These are phyloP conservation scores for Pristis pectinata DNA, from an alignment of 2,797 vertebrate genomes.

Conservation along the genomic window DNA sequence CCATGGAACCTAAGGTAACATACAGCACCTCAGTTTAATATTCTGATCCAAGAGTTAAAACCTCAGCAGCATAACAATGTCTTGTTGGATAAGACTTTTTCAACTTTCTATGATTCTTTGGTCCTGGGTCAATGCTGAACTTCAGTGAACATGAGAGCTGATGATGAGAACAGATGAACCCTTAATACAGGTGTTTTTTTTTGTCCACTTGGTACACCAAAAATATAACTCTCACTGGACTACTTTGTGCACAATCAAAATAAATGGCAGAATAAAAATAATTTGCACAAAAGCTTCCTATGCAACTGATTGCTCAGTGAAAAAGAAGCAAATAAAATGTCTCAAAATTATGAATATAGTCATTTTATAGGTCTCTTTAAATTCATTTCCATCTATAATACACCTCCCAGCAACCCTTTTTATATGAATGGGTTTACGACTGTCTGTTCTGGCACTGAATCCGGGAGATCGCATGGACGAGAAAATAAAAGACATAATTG, in stretches of 20 bases:
- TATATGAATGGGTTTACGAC: not conserved
- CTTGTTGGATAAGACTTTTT: too few relatives aligned
- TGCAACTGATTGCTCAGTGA: not conserved
- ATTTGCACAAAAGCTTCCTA: not conserved
- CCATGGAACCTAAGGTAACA: too few relatives aligned
- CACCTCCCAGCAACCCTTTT: not conserved
- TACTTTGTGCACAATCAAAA: not conserved
- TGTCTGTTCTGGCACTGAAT: not conserved
- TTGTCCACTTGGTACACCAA: not conserved
- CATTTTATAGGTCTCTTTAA: not conserved
- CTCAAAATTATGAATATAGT: not conserved
- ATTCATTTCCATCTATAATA: not conserved
- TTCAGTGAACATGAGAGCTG: not conserved
- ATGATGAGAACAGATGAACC: not conserved
- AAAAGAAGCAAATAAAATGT: not conserved
- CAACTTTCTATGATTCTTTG: too few relatives aligned
- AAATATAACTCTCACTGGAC: not conserved
- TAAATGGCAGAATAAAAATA: not conserved
- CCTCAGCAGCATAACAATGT: too few relatives aligned
- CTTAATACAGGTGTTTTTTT: not conserved
- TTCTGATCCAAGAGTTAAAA: too few relatives aligned
- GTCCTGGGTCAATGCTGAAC: too few relatives aligned
- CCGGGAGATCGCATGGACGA: not conserved
- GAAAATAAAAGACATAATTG: not conserved
- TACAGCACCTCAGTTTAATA: too few relatives aligned